Evolutionary conservation across 1,140 invertebrate species (phyloP), one percentile per base, ranked within the genome.

Genomic region (Drosophila serrata): DNA sequence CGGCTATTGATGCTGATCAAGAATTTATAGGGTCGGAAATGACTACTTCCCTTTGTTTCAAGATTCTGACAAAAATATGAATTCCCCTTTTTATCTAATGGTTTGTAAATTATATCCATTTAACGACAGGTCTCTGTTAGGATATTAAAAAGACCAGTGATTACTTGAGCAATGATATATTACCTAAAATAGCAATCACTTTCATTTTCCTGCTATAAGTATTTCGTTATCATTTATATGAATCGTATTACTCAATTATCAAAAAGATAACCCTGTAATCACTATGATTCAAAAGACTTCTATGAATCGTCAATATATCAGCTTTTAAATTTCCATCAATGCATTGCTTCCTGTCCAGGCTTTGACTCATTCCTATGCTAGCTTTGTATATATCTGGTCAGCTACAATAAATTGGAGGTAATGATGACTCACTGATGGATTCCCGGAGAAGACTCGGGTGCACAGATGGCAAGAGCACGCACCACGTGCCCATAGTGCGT

Each of bases 381-480:
- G 43, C n/a, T n/a, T n/a, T n/a, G 19, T 69, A 43, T 39, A 35
- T 68, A 49, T 35, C 27, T 31, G 46, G 46, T 5, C 27, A 17
- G 64, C 65, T 29, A 35, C 46, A 35, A 48, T 58, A 72, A 48
- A 43, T 42, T 69, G 51, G 33, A 42, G 39, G 43, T 68, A 68
- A 77, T 77, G 74, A 77, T 77, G 74, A 77, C 40, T 77, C 74
- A 76, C 46, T 75, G 31, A 51, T 59, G 70, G 46, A 73, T 74
- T 73, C 69, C 35, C 39, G 33, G 56, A 73, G 70, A 69, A 60
- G 40, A 39, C 46, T 27, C n/a, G 45, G 72, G 43, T 22, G 68
- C 70, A 74, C 72, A 55, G 51, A 62, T 53, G 69, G 56, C 46
- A 4, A 6, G 5, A 19, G 8, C 51, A 37, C 51, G 51, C 39